These are phyloP conservation scores for Fratercula arctica DNA, from an alignment of 2,797 vertebrate species.

Conservation along the genomic window DNA sequence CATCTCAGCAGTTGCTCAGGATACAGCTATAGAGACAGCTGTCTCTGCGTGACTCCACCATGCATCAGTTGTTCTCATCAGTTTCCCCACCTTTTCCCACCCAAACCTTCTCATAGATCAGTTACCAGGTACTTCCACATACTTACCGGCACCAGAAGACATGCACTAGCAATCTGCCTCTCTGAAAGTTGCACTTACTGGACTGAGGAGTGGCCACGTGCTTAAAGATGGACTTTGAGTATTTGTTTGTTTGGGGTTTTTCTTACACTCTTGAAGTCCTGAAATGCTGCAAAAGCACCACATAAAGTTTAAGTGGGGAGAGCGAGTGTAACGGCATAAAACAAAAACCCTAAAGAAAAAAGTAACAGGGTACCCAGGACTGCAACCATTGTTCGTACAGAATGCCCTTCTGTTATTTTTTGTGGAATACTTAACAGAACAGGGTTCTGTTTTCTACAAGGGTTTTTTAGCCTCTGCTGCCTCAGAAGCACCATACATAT, in stretches of 20 bases:
- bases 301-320: not conserved
- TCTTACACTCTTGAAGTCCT: not conserved
- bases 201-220: not conserved
- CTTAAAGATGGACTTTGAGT: not conserved
- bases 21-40: not conserved
- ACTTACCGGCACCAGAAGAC: not conserved
- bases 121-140: not conserved
- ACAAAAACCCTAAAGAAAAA: not conserved
- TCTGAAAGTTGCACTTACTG: not conserved
- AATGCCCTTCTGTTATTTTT: not conserved
- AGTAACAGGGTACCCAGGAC: not conserved
- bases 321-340: not conserved
- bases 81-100: not conserved
- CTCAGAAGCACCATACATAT: not conserved
- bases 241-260: not conserved
- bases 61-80: not conserved
- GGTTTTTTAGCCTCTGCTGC: not conserved
- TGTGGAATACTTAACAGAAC: not conserved
- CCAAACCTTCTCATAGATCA: not conserved
- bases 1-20: not conserved
- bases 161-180: not conserved
- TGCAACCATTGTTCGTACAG: not conserved
- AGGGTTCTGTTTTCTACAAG: not conserved
- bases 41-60: not conserved
- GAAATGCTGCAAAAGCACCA: not conserved